Conservation (phyloP, 2,888 invertebrate genomes). For the Lutraria lutraria region DNA sequence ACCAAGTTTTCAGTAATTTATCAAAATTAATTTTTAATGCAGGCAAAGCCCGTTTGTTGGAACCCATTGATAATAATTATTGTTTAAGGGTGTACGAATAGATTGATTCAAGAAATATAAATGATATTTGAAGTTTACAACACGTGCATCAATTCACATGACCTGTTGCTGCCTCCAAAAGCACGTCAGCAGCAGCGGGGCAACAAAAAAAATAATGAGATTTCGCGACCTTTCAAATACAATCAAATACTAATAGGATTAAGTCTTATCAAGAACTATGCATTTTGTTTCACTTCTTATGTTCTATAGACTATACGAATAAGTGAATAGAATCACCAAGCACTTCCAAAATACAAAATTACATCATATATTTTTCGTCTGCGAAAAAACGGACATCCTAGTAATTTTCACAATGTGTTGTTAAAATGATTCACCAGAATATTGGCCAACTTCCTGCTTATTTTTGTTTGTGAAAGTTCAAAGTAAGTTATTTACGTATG, state of each 20-base stretch:
- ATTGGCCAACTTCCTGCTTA: constrained; percentile 19
- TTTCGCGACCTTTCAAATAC: not conserved
- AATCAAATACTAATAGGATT: not conserved
- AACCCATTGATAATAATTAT: no score
- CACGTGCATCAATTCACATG: no score
- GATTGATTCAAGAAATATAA: no score
- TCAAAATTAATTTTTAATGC: no score
- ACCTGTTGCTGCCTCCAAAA: no score
- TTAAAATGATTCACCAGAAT: not conserved
- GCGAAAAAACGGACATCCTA: not conserved
- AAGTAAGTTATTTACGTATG: constrained; percentile 20
- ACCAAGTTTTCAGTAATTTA: no score
- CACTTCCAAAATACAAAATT: no score
- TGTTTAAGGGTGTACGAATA: no score
- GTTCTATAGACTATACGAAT: not conserved
- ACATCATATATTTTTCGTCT: not conserved
- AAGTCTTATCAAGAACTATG: not conserved
- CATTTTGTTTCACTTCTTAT: not conserved
- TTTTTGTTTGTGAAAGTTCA: constrained; percentile 7
- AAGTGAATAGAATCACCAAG: no score
- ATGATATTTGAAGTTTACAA: no score
- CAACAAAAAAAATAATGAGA: not conserved
- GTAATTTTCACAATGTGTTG: constrained; percentile 8
- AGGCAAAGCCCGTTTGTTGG: no score
- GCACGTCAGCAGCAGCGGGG: no score